Conservation (phyloP, 1,140 invertebrate species). For the Micrasema longulum region DNA sequence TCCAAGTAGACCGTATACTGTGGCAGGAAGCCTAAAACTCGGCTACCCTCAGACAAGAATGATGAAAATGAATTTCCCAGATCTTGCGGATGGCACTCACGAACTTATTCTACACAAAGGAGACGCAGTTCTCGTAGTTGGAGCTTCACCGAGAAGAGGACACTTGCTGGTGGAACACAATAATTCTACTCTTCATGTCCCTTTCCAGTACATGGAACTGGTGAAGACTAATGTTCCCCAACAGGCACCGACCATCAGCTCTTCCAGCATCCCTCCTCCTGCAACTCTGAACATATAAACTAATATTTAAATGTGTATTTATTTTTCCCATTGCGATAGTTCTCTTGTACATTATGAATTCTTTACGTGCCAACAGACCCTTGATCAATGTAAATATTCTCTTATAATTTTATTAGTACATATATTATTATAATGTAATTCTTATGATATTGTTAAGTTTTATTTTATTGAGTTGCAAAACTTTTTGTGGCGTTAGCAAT, state of each 20-base stretch:
- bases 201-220: slow-evolving; percentile 88
- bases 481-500: slow-evolving; percentile 32
- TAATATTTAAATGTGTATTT: slow-evolving; percentile 47
- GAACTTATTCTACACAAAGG: slow-evolving; percentile 78
- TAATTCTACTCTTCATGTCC: slow-evolving; percentile 83
- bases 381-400: slow-evolving; percentile 50
- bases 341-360: slow-evolving; percentile 54
- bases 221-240: slow-evolving; percentile 44
- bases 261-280: slow-evolving; percentile 43
- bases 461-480: slow-evolving; percentile 9
- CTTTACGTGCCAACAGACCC: slow-evolving; percentile 53
- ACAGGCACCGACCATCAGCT: slow-evolving; percentile 27
- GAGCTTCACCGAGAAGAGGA: slow-evolving; percentile 82
- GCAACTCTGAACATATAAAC: slow-evolving; percentile 50
- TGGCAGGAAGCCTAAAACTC: slow-evolving; percentile 91
- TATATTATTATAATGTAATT: slow-evolving; percentile 22
- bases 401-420: slow-evolving; percentile 27
- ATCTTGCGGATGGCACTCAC: slow-evolving; percentile 67
- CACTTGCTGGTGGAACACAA: slow-evolving; percentile 88
- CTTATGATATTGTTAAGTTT: slow-evolving; percentile 37
- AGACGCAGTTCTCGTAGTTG: slow-evolving; percentile 85
- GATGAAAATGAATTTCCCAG: slow-evolving; percentile 90
- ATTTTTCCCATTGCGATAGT: slow-evolving; percentile 48
- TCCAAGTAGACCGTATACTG: slow-evolving; percentile 88
- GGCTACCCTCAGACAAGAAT: slow-evolving; percentile 91